Conservation (phyloP, 2,888 invertebrate species). For the Entomobrya multifasciata region DNA sequence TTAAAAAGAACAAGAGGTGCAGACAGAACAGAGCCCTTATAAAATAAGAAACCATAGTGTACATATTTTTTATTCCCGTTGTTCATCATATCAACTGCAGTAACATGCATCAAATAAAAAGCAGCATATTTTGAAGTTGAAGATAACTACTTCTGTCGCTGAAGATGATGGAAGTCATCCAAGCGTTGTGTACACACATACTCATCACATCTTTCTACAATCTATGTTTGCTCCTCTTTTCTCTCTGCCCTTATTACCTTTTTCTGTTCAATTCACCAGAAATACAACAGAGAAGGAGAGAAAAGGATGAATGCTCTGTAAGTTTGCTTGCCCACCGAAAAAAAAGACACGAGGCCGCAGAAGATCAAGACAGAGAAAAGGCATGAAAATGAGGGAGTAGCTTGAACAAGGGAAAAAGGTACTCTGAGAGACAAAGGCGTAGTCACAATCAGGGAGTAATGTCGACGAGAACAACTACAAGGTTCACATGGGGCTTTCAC, state of each 20-base stretch:
- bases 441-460: too few relatives aligned
- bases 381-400: not conserved
- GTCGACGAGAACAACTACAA: too few relatives aligned
- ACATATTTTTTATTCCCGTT: too few relatives aligned
- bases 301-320: too few relatives aligned
- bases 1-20: too few relatives aligned
- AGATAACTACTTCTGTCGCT: not conserved
- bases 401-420: not conserved
- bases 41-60: too few relatives aligned
- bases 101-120: constrained; percentile 8
- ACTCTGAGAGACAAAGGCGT: too few relatives aligned
- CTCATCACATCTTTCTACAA: not conserved
- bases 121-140: constrained; percentile 15
- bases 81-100: not conserved
- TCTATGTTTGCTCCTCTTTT: too few relatives aligned
- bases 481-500: constrained; percentile 19
- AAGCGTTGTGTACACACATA: constrained; percentile 40
- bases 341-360: not conserved
- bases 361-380: not conserved
- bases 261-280: constrained; percentile 17
- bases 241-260: constrained; percentile 37
- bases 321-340: not conserved
- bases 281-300: constrained; percentile 3
- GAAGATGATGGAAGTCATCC: constrained; percentile 31
- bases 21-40: too few relatives aligned